Evolutionary conservation across 2,797 vertebrate species (phyloP).

Genomic region (Margarornis squamiger): DNA sequence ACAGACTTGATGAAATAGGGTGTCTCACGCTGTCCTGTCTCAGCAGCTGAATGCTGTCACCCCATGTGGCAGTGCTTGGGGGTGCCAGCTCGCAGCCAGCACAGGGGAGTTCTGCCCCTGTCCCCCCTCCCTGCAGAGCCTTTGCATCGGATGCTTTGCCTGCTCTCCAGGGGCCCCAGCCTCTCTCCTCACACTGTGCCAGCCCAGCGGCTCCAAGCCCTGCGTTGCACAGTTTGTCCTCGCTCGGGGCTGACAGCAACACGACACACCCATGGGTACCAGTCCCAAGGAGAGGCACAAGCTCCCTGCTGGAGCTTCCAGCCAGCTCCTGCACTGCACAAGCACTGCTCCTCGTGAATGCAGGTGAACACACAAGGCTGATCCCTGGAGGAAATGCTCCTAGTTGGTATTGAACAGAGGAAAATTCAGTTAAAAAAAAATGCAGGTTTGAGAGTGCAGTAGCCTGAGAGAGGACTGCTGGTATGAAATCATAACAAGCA

Average conservation of each 20-base stretch:
- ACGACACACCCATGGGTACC: fast-evolving
- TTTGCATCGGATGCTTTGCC: fast-evolving
- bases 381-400: not conserved
- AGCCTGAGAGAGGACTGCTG: not conserved
- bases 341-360: fast-evolving
- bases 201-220: fast-evolving
- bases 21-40: fast-evolving
- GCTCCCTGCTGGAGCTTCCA: not conserved
- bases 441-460: not conserved
- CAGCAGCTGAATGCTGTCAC: not conserved
- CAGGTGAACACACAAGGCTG: not conserved
- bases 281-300: fast-evolving
- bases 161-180: not conserved
- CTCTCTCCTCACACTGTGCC: not conserved
- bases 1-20: not conserved
- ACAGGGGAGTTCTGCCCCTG: fast-evolving
- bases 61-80: not conserved
- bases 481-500: fast-evolving
- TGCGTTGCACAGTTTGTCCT: not conserved
- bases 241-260: fast-evolving
- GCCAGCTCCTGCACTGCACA: too few relatives aligned
- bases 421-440: not conserved
- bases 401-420: fast-evolving
- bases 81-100: not conserved
- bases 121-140: fast-evolving